Evolutionary conservation across 2,113 vertebrate genomes (phyloP), one percentile per base, ranked within the genome.

Genomic region (Silurus meridionalis): DNA sequence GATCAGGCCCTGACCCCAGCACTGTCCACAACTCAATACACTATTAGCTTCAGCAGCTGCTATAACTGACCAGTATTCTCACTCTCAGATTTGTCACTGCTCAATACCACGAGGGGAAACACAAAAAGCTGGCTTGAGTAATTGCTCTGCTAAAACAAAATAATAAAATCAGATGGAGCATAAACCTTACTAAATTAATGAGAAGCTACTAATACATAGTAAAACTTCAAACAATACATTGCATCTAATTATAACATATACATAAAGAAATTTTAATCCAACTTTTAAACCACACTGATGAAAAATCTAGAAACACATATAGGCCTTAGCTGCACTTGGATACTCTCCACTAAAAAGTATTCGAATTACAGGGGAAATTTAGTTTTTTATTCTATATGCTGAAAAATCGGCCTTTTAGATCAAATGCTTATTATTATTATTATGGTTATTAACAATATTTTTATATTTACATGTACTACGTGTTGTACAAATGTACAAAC

Each of bases 1-100:
- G 80, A 71, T 71, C 85, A 1, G 85, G 89, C 90, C 90, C 91
- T 88, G 94, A 93, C 94, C 93, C 91, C 80, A 23, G 13, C 86
- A 72, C 92, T 91, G 93, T 92, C 92, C 93, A 85, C 87, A 91
- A 91, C 92, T 95, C 94, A 95, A 94, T 95, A 94, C 88, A 57
- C 82, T 92, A 94, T 96, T 94, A 94, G 86, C 89, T 90, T 72
- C 83, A 61, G 75, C 84, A 89, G 90, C 92, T 92, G 93, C 91
- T 82, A 15, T 23, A 25, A 90, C 89, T 90, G 88, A 84, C 88
- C 86, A 58, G 71, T 53, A 58, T 77, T 58, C 66, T 58, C 83
- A 82, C 52, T 1, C 23, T 82, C 60, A 57, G 63, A 71, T 83
- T 37, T 66, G 72, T 72, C 63, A 21, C 46, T 64, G 37, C 87